Percentiles rank a stretch among this genome's conserved stretches.
Conservation (phyloP, 92 coral and sea anemone species). For the Zoanthus gigantus region DNA sequence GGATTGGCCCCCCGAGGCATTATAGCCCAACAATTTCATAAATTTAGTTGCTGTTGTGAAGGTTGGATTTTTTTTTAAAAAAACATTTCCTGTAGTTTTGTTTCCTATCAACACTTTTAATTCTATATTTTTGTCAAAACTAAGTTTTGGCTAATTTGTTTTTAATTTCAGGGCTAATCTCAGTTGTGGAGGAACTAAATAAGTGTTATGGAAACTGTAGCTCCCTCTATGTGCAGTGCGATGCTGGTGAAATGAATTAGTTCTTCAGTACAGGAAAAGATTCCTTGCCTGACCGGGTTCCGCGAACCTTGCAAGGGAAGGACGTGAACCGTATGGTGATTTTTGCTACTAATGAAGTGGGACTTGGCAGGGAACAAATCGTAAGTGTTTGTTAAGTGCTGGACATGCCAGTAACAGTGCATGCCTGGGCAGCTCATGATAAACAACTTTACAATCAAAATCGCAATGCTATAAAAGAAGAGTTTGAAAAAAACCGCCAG, state of each 20-base stretch:
- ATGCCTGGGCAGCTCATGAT: constrained; percentile 27
- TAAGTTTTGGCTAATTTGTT: neutral
- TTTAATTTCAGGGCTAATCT: neutral
- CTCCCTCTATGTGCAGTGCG: neutral
- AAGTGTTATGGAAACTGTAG: constrained; percentile 38
- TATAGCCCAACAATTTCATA: neutral
- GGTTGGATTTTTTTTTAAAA: neutral
- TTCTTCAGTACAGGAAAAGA: constrained; percentile 22
- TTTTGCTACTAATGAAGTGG: constrained; percentile 26
- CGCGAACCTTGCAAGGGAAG: constrained; percentile 20
- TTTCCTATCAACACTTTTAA: neutral
- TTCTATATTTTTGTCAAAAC: neutral
- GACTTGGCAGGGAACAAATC: constrained; percentile 40
- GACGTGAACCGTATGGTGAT: constrained; percentile 17
- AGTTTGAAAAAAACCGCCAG: neutral
- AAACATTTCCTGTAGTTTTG: neutral
- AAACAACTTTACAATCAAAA: constrained; percentile 24
- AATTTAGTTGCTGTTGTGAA: neutral
- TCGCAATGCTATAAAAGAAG: neutral
- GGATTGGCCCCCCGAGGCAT: too few relatives aligned
- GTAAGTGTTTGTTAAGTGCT: constrained; percentile 5
- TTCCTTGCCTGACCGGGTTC: neutral
- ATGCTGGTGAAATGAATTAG: constrained; percentile 4
- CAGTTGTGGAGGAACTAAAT: neutral
- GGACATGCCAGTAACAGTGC: neutral